Base-by-base conservation (phyloP, 2,888 invertebrate genomes). In the Epirrhoe tristata region DNA sequence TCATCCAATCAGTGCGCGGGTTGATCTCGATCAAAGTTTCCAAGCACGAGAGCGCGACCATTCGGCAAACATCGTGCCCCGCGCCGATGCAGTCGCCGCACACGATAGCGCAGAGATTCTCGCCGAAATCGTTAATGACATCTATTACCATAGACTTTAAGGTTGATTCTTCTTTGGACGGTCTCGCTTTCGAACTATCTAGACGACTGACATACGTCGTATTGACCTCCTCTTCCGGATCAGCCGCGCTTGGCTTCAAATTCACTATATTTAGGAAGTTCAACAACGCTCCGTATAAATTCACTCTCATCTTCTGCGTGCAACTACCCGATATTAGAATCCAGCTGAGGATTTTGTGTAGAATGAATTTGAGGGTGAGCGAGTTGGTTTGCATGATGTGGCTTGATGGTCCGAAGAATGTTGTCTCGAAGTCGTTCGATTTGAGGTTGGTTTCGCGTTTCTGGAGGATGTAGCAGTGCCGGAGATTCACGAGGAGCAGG, bases 41-140 rank as follows among this genome's bases (percentile, higher is more conserved):
- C 63, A 98, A 91, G 71, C 97, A 96, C 0, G 97, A 95, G 74
- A 98, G 91, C 0, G 98, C 97, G 61, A 98, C 94, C 96, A 98
- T 98, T 88, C 97, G 96, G 80, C 97, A 97, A 10, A 98, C 96
- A 76, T 98, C 97, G 81, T 98, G 98, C 0, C 98, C 91, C 0
- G 82, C 98, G 0, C 97, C 96, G 8, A 97, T 96, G 67, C 97
- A 97, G 87, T 98, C 98, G 61, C 97, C 96, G 75, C 98, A 98
- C 60, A 98, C 96, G 0, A 90, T 84, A 75, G 97, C 96, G 82
- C 98, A 96, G 55, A 98, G 86, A 79, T 96, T 96, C 72, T 97
- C 97, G 0, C 98, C 98, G 75, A 97, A 97, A 5, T 95, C 94
- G 16, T 95, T 93, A 31, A 98, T 91, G 69, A 88, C 92, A 56